A percentile compares a stretch with the other conserved stretches of the same genome.
Evolutionary conservation across 1,140 invertebrate species (phyloP).

Genomic region (Hyles euphorbiae): DNA sequence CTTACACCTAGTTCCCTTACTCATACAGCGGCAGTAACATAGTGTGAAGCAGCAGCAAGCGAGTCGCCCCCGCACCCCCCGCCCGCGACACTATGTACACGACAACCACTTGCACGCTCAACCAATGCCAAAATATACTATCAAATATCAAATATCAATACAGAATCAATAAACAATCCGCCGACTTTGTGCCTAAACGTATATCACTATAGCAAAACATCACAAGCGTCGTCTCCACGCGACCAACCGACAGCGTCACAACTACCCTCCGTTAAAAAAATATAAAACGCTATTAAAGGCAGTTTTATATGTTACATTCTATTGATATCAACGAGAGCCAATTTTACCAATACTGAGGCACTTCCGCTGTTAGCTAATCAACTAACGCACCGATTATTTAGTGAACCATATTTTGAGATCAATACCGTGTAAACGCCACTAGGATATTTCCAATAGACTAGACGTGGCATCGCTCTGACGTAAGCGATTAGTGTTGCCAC

Average conservation of each 20-base stretch:
- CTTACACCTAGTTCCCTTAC: conserved; percentile 60
- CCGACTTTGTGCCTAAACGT: conserved; percentile 3
- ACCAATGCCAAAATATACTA: conserved; percentile 59
- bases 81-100: conserved; percentile 30
- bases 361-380: conserved; percentile 49
- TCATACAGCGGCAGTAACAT: conserved; percentile 50
- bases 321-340: conserved; percentile 49
- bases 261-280: conserved; percentile 55
- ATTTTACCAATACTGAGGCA: conserved; percentile 53
- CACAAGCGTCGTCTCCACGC: conserved; percentile 66
- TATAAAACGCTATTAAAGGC: conserved; percentile 69
- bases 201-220: conserved; percentile 65
- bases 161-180: neutral
- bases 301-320: conserved; percentile 47
- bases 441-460: conserved; percentile 5
- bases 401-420: too few species aligned
- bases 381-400: conserved; percentile 11
- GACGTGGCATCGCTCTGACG: conserved; percentile 6
- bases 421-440: too few species aligned
- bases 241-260: conserved; percentile 30
- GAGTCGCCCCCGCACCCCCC: conserved; percentile 41
- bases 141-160: conserved; percentile 44
- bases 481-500: conserved; percentile 5
- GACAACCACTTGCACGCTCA: conserved; percentile 30
- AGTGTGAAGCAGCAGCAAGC: conserved; percentile 52